Conservation (phyloP, 2,797 vertebrate genomes). For the Tarsius wallacei region DNA sequence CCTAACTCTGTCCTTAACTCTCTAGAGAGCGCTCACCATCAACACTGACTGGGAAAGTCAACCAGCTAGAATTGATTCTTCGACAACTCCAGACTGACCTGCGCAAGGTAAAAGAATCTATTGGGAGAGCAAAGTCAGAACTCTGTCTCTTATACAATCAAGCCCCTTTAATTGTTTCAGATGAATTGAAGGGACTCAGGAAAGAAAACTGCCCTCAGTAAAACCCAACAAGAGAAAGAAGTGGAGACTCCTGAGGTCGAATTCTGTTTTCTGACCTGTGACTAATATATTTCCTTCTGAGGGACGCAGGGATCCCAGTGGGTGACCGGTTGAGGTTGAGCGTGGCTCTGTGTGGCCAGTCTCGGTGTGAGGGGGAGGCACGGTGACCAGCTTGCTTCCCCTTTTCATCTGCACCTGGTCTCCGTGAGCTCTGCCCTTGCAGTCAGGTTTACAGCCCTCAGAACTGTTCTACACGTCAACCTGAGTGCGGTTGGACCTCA, state of each 20-base stretch:
- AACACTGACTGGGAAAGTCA: slow-evolving; percentile 98
- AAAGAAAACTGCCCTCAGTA: neutral
- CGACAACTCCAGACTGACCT: slow-evolving; percentile 97
- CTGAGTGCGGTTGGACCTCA: rapidly evolving
- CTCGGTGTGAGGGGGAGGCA: rapidly evolving
- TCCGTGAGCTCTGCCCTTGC: neutral
- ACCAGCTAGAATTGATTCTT: slow-evolving; percentile 97
- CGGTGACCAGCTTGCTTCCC: neutral
- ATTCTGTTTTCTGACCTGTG: neutral
- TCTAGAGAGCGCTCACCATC: slow-evolving; percentile 92
- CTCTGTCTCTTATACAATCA: neutral
- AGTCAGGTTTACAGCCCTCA: neutral
- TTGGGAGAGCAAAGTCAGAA: rapidly evolving
- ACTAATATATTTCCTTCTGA: neutral
- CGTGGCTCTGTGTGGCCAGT: neutral
- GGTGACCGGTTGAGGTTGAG: neutral
- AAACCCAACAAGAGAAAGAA: neutral
- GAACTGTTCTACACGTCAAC: rapidly evolving
- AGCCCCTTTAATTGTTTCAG: neutral
- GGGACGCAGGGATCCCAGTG: neutral
- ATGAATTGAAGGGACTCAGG: neutral
- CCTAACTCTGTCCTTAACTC: slow-evolving; percentile 59
- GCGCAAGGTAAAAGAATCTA: slow-evolving; percentile 92
- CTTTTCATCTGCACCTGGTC: neutral
- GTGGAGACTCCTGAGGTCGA: neutral